Conservation (phyloP, 2,888 invertebrate species). For the Sarcophaga subvicina region DNA sequence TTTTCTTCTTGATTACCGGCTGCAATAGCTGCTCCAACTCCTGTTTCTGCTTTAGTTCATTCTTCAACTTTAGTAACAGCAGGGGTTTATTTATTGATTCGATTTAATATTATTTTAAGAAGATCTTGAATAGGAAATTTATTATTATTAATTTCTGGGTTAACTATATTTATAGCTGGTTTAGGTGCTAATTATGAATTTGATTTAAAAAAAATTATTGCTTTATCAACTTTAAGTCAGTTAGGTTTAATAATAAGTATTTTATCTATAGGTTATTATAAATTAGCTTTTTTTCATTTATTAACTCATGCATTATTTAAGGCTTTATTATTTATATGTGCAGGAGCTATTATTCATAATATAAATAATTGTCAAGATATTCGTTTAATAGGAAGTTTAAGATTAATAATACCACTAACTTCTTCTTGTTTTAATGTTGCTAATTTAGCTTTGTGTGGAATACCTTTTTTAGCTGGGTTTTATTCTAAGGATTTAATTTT, state of each 20-base stretch:
- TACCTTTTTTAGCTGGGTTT: constrained; percentile 86
- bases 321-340: constrained; percentile 88
- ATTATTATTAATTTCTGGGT: constrained; percentile 83
- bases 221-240: constrained; percentile 89
- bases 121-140: constrained; percentile 81
- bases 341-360: constrained; percentile 87
- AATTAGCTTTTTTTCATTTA: constrained; percentile 88
- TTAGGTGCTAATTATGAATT: constrained; percentile 85
- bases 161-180: constrained; percentile 85
- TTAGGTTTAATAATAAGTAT: constrained; percentile 88
- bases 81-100: constrained; percentile 88
- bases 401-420: constrained; percentile 83
- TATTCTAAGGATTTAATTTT: constrained; percentile 86
- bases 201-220: constrained; percentile 91
- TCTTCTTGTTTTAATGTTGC: constrained; percentile 84
- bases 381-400: constrained; percentile 84
- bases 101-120: constrained; percentile 84
- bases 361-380: constrained; percentile 86
- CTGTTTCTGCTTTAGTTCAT: constrained; percentile 89
- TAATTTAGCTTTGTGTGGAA: constrained; percentile 85
- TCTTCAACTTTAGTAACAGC: constrained; percentile 91
- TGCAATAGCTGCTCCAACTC: constrained; percentile 90
- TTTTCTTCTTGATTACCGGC: constrained; percentile 90
- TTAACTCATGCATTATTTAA: constrained; percentile 90
- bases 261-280: constrained; percentile 83